Evolutionary conservation across 2,888 invertebrate genomes (phyloP).

Genomic region (Myathropa florea): DNA sequence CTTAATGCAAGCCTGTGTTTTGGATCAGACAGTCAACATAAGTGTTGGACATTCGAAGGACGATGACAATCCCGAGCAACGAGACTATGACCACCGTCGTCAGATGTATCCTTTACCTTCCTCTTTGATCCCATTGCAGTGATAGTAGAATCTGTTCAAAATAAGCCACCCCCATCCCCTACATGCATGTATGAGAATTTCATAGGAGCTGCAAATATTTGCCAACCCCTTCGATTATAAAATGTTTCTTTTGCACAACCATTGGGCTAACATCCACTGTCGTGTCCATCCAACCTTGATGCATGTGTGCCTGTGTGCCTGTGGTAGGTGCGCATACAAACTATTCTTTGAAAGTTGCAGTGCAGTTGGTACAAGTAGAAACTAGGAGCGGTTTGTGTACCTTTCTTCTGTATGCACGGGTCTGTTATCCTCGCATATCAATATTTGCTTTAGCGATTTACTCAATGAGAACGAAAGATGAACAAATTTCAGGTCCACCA

Average conservation of each 20-base stretch:
- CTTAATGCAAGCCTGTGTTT: conserved; percentile 55
- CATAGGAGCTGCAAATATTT: conserved; percentile 59
- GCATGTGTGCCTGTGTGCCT: not conserved
- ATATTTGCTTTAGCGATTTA: conserved; percentile 66
- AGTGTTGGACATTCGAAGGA: conserved; percentile 13
- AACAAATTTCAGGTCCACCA: not conserved
- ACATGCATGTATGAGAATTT: not conserved
- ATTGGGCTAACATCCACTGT: conserved; percentile 24
- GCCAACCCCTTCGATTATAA: conserved; percentile 56
- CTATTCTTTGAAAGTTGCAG: conserved; percentile 26
- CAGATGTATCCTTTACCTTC: conserved; percentile 19
- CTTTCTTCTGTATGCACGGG: conserved; percentile 9
- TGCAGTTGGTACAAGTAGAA: conserved; percentile 19
- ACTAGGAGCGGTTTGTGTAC: conserved; percentile 23
- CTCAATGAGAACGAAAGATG: conserved; percentile 8
- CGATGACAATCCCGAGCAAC: too few relatives aligned
- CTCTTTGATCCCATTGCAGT: conserved; percentile 5
- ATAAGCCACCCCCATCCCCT: conserved; percentile 1
- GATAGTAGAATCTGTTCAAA: conserved; percentile 20
- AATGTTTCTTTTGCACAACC: conserved; percentile 49
- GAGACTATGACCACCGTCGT: not conserved
- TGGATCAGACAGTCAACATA: conserved; percentile 31
- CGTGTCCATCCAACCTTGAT: conserved; percentile 35
- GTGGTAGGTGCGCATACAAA: not conserved
- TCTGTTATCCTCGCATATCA: conserved; percentile 57